Base-by-base conservation (phyloP, 2,888 invertebrate genomes). In the Aspidiotus rigidus region DNA sequence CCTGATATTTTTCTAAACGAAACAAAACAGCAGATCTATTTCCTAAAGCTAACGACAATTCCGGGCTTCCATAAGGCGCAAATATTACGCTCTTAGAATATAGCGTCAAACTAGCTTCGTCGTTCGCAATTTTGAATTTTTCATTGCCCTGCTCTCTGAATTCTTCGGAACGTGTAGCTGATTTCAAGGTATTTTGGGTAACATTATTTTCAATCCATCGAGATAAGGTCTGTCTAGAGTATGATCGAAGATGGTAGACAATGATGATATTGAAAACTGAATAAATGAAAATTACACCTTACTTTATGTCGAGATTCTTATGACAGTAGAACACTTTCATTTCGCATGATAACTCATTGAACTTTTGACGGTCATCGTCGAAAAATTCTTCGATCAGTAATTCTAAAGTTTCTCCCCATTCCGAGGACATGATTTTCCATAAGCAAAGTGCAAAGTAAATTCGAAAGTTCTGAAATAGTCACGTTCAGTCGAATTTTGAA, bases 21-120 rank as follows among this genome's bases (percentile, higher is more conserved):
- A 84, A 80, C 59, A 85, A 79, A 9, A 84, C 82, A 16, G 87
- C 87, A 11, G 88, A 87, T 76, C 88, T 80, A 74, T 88, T 88
- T 0, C 85, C 86, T 66, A 86, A 77, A 0, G 86, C 86, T 62
- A 86, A 75, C 0, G 84, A 79, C 73, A 84, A 83, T 77, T 84
- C 83, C 11, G 81, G 78, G 59, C 82, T 82, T 42, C 80, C 77
- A 49, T 80, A 80, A 13, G 79, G 77, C 7, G 87, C 85, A 75
- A 80, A 83, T 67, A 82, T 76, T 10, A 87, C 81, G 77, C 86
- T 85, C 74, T 83, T 82, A 0, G 84, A 83, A 74, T 87, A 88
- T 60, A 80, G 81, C 67, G 79, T 76, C 69, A 85, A 79, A 74
- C 85, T 84, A 7, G 81, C 80, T 11, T 79, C 74, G 61, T 83